A percentile compares a stretch with the other conserved stretches of the same genome.
phyloP scores from a whole-genome alignment of 2,797 vertebrate genomes.

The Chromis chromis region DNA sequence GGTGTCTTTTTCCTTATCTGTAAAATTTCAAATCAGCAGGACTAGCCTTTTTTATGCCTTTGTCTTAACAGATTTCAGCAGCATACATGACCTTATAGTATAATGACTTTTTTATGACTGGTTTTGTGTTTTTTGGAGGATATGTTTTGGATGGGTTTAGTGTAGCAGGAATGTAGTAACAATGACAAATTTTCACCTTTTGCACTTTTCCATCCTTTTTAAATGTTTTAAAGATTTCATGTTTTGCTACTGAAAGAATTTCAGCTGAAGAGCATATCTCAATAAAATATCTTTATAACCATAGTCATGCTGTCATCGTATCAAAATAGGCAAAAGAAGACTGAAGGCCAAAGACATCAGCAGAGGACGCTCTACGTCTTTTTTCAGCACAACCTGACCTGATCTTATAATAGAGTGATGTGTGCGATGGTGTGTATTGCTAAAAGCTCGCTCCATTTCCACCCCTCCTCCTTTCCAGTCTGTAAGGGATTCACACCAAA shows the following conservation, averaged over 20 bases:
- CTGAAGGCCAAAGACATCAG: conserved; percentile 57
- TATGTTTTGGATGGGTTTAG: no score
- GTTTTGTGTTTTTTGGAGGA: neutral
- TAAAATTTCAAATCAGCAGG: conserved; percentile 16
- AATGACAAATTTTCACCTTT: no score
- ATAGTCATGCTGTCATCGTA: conserved; percentile 10
- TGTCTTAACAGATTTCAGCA: conserved; percentile 7
- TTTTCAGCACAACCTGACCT: conserved; percentile 44
- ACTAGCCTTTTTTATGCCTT: neutral
- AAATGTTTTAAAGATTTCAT: neutral
- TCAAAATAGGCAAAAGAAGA: conserved; percentile 21
- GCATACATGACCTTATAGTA: neutral
- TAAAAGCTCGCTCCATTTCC: conserved; percentile 55
- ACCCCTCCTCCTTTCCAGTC: conserved; percentile 26
- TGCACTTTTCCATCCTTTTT: neutral
- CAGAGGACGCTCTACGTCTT: conserved; percentile 72
- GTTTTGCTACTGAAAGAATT: neutral
- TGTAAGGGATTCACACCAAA: conserved; percentile 60
- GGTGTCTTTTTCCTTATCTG: conserved; percentile 14
- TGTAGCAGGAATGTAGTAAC: neutral
- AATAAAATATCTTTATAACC: neutral
- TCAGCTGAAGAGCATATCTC: neutral
- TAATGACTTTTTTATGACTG: neutral
- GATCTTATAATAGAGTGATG: conserved; percentile 45
- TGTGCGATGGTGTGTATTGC: conserved; percentile 43